These are phyloP conservation scores for Mimas tiliae DNA, from an alignment of 2,888 invertebrate species.

Conservation along the genomic window DNA sequence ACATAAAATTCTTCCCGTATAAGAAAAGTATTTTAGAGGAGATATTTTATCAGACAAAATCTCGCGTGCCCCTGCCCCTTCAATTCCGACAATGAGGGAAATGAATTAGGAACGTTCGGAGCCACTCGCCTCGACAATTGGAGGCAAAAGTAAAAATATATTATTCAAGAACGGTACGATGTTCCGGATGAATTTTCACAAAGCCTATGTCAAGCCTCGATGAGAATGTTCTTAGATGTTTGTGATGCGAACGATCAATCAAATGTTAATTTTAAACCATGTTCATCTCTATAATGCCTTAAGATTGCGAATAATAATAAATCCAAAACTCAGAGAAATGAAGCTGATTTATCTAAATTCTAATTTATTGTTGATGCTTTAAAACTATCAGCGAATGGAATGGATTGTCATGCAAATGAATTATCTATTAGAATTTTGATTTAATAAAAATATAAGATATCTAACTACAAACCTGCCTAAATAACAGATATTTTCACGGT, in stretches of 20 bases:
- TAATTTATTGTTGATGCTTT: no score
- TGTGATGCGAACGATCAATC: constrained; percentile 14
- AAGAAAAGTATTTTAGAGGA: constrained; percentile 35
- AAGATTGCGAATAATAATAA: background rate
- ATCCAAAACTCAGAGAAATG: background rate
- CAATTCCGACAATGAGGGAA: constrained; percentile 47
- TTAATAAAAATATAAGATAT: no score
- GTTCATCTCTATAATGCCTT: background rate
- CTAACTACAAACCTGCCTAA: no score
- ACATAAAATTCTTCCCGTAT: constrained; percentile 26
- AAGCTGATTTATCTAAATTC: background rate
- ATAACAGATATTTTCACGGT: no score
- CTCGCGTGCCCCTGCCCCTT: constrained; percentile 45
- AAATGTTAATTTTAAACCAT: constrained; percentile 25
- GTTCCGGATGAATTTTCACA: constrained; percentile 42
- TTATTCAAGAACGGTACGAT: constrained; percentile 52
- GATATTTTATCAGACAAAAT: constrained; percentile 41
- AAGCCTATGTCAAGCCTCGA: constrained; percentile 29
- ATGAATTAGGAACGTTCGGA: constrained; percentile 50
- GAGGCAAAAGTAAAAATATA: constrained; percentile 56
- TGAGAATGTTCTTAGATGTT: constrained; percentile 8
- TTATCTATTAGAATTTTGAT: no score
- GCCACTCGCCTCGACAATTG: constrained; percentile 50
- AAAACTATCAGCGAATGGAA: no score
- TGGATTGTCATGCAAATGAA: no score